A percentile compares a stretch with the other conserved stretches of the same genome.
These are phyloP conservation scores for Tetrao urogallus DNA, from an alignment of 2,113 vertebrate species.

Conservation along the genomic window DNA sequence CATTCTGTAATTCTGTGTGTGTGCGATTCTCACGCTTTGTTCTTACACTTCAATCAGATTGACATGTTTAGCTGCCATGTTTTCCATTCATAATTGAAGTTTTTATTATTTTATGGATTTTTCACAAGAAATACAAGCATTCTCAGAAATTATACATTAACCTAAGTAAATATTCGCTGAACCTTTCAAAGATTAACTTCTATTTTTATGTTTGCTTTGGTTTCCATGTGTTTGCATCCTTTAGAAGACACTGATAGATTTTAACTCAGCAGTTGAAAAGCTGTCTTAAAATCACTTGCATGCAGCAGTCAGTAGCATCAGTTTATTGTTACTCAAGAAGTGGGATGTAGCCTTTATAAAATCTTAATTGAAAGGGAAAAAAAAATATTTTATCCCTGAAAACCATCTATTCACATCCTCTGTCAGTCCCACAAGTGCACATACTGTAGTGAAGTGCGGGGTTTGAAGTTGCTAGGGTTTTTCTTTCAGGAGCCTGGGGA, in stretches of 20 bases:
- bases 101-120: not conserved
- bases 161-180: constrained; percentile 28
- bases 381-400: not conserved
- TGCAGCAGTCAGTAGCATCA: not conserved
- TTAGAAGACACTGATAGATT: not conserved
- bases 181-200: constrained; percentile 44
- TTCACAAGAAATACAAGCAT: not conserved
- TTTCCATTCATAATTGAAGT: not conserved
- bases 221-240: not conserved
- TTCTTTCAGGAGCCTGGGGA: not conserved
- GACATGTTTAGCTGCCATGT: not conserved
- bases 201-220: not conserved
- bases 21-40: not conserved
- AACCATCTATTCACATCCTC: not conserved
- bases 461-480: not conserved
- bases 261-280: not conserved
- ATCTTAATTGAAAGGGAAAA: not conserved
- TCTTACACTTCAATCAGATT: not conserved
- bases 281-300: not conserved
- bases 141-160: constrained; percentile 38
- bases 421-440: not conserved
- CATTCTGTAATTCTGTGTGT: no score
- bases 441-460: not conserved
- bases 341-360: not conserved
- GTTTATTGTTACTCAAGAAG: not conserved